Evolutionary conservation across 1,140 invertebrate species (phyloP).

Genomic region (Drosophila arawakana): DNA sequence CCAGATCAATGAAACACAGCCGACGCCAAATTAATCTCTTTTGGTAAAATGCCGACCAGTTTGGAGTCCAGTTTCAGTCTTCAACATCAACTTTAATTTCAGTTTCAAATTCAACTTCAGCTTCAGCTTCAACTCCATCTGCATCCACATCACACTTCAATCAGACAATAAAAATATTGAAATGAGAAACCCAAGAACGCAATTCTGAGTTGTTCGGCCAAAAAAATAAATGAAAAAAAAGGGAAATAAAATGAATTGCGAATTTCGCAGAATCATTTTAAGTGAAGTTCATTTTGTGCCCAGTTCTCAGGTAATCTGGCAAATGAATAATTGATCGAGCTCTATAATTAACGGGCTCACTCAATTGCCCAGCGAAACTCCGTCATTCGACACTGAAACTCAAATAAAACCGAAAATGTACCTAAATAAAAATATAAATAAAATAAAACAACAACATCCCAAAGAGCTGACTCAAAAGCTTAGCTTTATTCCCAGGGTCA

Average conservation of each 20-base stretch:
- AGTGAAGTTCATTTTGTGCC: constrained; percentile 68
- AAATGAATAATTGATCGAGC: constrained; percentile 80
- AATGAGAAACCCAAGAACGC: constrained; percentile 49
- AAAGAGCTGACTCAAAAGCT: constrained; percentile 1
- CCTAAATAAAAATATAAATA: constrained; percentile 11
- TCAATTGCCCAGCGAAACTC: constrained; percentile 62
- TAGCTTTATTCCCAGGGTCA: constrained; percentile 48
- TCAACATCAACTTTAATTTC: constrained; percentile 11
- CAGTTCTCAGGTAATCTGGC: constrained; percentile 72
- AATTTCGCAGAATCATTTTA: constrained; percentile 81
- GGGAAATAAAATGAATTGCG: constrained; percentile 60
- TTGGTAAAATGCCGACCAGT: constrained; percentile 65
- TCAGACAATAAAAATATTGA: constrained; percentile 81
- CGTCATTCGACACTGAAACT: constrained; percentile 33
- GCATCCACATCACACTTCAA: constrained; percentile 75
- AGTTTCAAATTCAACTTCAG: background rate
- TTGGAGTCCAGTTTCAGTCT: constrained; percentile 18
- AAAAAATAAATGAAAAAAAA: too few relatives aligned
- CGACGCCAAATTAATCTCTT: constrained; percentile 74
- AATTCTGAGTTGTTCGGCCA: constrained; percentile 18
- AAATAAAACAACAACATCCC: background rate
- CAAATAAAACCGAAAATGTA: constrained; percentile 9
- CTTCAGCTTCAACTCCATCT: constrained; percentile 9
- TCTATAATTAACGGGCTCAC: constrained; percentile 81
- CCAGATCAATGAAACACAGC: constrained; percentile 31